Percentiles rank a stretch among this genome's conserved stretches.
These are phyloP conservation scores for Sepioteuthis lessoniana DNA, from an alignment of 2,888 invertebrate species.

Conservation along the genomic window DNA sequence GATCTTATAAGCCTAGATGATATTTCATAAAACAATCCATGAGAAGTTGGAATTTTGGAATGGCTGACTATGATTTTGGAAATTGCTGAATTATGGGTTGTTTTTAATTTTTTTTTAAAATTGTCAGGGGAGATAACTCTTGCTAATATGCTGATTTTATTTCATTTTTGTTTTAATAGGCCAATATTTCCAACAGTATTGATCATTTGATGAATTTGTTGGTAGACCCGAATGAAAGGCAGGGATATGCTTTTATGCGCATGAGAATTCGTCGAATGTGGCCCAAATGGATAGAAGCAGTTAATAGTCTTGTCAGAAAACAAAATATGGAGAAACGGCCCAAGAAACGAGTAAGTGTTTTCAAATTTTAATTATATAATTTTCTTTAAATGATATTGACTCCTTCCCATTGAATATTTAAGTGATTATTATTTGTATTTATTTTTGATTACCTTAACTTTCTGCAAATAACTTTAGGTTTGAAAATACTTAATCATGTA, in stretches of 20 bases:
- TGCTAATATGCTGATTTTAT: background rate
- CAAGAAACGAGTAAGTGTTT: conserved; percentile 65
- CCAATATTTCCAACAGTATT: conserved; percentile 64
- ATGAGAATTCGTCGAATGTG: conserved; percentile 73
- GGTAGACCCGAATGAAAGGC: conserved; percentile 71
- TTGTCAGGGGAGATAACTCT: background rate
- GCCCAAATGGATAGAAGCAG: conserved; percentile 70
- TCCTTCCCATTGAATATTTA: too few species aligned
- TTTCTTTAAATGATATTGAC: too few species aligned
- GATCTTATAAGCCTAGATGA: too few species aligned
- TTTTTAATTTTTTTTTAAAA: too few species aligned
- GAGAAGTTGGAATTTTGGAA: too few species aligned
- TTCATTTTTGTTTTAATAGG: conserved; percentile 62
- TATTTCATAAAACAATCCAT: too few species aligned
- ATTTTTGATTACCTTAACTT: too few species aligned
- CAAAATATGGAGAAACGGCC: conserved; percentile 64
- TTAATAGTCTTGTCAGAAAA: conserved; percentile 61
- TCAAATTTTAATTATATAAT: too few species aligned
- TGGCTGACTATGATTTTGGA: background rate
- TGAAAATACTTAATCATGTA: too few species aligned
- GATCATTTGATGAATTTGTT: conserved; percentile 70
- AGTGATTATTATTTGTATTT: too few species aligned
- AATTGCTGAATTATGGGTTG: background rate
- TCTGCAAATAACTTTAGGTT: too few species aligned
- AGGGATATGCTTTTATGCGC: conserved; percentile 75